Conservation (phyloP, 2,113 vertebrate species). For the Lamprotornis superbus region DNA sequence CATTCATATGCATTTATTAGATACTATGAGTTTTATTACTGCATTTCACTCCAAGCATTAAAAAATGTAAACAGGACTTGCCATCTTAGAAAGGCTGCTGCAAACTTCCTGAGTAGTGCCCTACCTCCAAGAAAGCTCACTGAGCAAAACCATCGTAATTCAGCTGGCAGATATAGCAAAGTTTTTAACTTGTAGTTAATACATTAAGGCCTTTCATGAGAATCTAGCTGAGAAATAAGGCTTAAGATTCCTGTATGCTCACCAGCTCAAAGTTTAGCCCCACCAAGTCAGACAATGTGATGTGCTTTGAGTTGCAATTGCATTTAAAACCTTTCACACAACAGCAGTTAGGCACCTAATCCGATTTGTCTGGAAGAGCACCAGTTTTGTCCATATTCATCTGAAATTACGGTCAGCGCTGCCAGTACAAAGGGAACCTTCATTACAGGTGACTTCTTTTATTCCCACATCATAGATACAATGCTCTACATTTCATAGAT, state of each 20-base stretch:
- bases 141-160: background rate
- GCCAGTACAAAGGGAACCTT: background rate
- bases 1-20: background rate
- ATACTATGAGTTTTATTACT: background rate
- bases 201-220: background rate
- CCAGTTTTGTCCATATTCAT: background rate
- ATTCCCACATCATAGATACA: background rate
- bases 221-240: background rate
- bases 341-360: background rate
- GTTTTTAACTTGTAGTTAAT: background rate
- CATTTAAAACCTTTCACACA: background rate
- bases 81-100: background rate
- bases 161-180: background rate
- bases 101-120: background rate
- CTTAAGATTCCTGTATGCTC: background rate
- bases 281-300: background rate
- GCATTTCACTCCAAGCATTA: background rate
- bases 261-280: background rate
- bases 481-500: background rate
- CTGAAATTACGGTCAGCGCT: fast-evolving
- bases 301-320: background rate
- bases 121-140: background rate
- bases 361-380: background rate
- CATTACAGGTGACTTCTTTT: background rate
- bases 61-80: background rate